Base-by-base conservation (phyloP, 2,113 vertebrate species). In the Lampris megalopsis region DNA sequence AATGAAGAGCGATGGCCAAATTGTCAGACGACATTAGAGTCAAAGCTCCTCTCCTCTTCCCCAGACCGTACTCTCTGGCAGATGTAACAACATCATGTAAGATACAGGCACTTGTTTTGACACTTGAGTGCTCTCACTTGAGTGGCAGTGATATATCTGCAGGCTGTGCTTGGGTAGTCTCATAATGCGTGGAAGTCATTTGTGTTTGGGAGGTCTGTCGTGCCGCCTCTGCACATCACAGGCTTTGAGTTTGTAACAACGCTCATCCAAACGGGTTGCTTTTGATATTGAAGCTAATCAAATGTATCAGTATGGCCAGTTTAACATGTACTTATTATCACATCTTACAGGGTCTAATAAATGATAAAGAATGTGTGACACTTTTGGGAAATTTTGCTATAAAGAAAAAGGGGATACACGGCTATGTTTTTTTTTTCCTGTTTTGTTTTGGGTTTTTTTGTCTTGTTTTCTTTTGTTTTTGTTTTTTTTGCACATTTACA, bases 1-100 rank as follows among this genome's bases (percentile, higher is more conserved):
- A 86, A 85, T 79, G 69, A 72, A 81, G 71, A 88, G 67, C 70
- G 71, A 78, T 42, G 40, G 37, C 76, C 80, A 89, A 54, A 85
- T 68, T 88, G 84, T 90, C 88, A 90, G 52, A 49, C 82, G 66
- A 52, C 62, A 82, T 91, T 84, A 75, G 54, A 76, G 75, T 91
- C 79, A 83, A 79, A 85, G 67, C 54, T 56, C 62, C 68, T 79
- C 68, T 83, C 53, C 24, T 61, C 75, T 63, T 73, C 79, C 71
- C 76, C 57, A 5, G 75, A 83, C 80, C 84, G 58, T 6, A 68
- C 56, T 43, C 67, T 49, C 63, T 77, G 70, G 75, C 86, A 86
- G 53, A 83, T 75, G 64, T 37, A 84, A 62, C 65, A 71, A 64
- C 64, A 65, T 69, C 24, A 64, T 77, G 57, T 52, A 79, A 65